Evolutionary conservation across 2,113 vertebrate genomes (phyloP), one percentile per base, ranked within the genome.

Genomic region (Gopherus flavomarginatus): DNA sequence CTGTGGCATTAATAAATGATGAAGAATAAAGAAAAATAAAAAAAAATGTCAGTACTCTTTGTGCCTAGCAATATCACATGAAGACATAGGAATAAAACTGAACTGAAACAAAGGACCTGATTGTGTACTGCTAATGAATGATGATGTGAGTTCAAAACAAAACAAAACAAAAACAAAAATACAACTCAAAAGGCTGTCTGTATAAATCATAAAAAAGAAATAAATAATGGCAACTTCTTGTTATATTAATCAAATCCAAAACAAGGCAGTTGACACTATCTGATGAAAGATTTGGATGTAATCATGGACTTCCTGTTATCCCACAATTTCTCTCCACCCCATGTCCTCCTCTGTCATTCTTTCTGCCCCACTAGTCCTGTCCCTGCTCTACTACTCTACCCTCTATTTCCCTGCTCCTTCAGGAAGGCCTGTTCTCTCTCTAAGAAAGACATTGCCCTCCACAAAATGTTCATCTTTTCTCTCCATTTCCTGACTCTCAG

Each of bases 1-100:
- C 94, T 93, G 81, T 19, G 2, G 90, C 97, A 98, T 98, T 97
- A 98, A 98, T 98, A 98, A 98, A 57, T 98, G 83, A 98, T 98
- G 97, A 98, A 96, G 94, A 83, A 84, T 87, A 93, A 96, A 96
- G 83, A 87, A 90, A 97, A 97, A 97, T 53, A n/a, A n/a, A 92
- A 92, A 96, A 94, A 90, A 86, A 92, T 96, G 92, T 93, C 96
- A 94, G 84, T 90, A 96, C 85, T 1, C 82, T 95, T 97, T 94
- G 59, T 96, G 96, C 94, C 93, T 93, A 95, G 97, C 88, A 89
- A 38, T 94, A 96, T 97, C 88, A 96, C 78, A 96, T 2, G 31
- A 96, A 96, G 94, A 92, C 95, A 93, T 90, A 92, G 91, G 96
- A 97, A 97, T 97, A 95, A 85, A 97, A 93, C 96, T 97, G 91